phyloP scores from a whole-genome alignment of 1,140 invertebrate genomes.

The Batillaria attramentaria region DNA sequence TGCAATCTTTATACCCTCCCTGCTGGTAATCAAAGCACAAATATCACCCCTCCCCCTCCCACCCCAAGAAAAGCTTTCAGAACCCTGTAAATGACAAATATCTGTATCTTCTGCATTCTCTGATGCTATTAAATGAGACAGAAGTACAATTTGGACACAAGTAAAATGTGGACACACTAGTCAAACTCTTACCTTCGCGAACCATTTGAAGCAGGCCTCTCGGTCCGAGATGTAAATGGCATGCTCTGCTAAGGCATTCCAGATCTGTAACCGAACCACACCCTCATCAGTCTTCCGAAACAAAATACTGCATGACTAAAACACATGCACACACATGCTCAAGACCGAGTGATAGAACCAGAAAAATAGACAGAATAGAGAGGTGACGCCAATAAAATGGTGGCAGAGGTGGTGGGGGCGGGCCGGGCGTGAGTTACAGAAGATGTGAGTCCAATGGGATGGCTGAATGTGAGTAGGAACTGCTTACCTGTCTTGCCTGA shows the following conservation, averaged over 20 bases:
- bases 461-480: neutral
- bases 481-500: slow-evolving; percentile 87
- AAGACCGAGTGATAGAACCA: neutral
- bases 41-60: too few species aligned
- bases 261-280: slow-evolving; percentile 82
- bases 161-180: neutral
- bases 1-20: too few species aligned
- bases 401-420: too few species aligned
- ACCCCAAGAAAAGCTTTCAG: too few species aligned
- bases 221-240: slow-evolving; percentile 92
- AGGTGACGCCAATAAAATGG: too few species aligned
- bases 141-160: neutral
- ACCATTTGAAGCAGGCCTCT: slow-evolving; percentile 98
- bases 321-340: neutral
- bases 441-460: neutral
- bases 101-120: too few species aligned
- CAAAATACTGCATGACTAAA: neutral
- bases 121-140: too few species aligned
- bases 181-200: slow-evolving; percentile 84
- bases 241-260: slow-evolving; percentile 95
- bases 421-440: too few species aligned
- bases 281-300: too few species aligned
- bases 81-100: too few species aligned
- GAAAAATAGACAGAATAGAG: neutral
- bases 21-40: too few species aligned